These are phyloP conservation scores for Rhodeus uyekii DNA, from an alignment of 2,797 vertebrate genomes.

Conservation along the genomic window DNA sequence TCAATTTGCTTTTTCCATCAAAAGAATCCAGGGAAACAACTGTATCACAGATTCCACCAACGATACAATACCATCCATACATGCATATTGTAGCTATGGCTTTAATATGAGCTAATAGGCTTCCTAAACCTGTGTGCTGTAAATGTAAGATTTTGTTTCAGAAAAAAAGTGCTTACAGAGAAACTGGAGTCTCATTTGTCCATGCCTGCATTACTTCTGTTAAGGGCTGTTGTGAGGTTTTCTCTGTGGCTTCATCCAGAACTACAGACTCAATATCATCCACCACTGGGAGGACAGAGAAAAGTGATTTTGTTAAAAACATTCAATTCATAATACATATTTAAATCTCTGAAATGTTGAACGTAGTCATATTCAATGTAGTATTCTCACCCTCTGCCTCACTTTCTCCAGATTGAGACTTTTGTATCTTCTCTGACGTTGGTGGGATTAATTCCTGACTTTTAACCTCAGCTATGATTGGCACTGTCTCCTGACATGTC, in stretches of 20 bases:
- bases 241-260: constrained; percentile 75
- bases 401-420: constrained; percentile 38
- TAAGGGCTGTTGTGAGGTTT: constrained; percentile 60
- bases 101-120: too few species aligned
- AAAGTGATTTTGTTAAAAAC: neutral
- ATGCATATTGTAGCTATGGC: too few species aligned
- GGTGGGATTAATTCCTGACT: constrained; percentile 45
- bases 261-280: constrained; percentile 85
- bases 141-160: neutral
- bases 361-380: neutral
- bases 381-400: constrained; percentile 64
- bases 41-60: neutral
- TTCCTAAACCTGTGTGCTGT: too few species aligned
- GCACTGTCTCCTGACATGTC: constrained; percentile 42
- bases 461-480: constrained; percentile 40
- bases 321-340: neutral
- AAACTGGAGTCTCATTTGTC: constrained; percentile 70
- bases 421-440: neutral
- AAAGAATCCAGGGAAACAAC: neutral
- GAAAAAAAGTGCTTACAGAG: constrained; percentile 58
- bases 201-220: constrained; percentile 78
- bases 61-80: too few species aligned
- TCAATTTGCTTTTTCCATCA: neutral
- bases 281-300: constrained; percentile 69
- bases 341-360: neutral